Base-by-base conservation (phyloP, 2,113 vertebrate species). In the Paramisgurnus dabryanus region DNA sequence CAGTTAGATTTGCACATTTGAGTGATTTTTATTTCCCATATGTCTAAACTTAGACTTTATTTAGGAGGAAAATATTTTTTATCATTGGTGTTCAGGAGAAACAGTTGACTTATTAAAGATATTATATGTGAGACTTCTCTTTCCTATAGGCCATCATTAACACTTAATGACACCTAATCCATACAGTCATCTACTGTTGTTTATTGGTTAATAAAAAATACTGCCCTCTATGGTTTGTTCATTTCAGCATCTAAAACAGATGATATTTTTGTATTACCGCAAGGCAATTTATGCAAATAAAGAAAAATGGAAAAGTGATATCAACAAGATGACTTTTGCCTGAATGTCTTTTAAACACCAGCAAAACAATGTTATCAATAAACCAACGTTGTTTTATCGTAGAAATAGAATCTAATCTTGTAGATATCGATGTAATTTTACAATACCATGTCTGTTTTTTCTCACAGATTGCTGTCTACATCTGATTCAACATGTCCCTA, bases 401-500 rank as follows among this genome's bases (percentile, higher is more conserved):
- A 22, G 22, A 22, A 22, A 22, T 22, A 22, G 22, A 22, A 22
- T 22, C 22, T 22, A 13, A 5, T 15, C 4, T 15, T 6, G n/a
- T 68, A 49, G 12, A 9, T 22, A 22, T 22, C 22, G 22, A 22
- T 22, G 22, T 22, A 22, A 22, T 22, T 40, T 11, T 55, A 9
- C 49, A 70, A 8, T 18, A 22, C 22, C 22, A 22, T 70, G 5
- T 53, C 40, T 55, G 18, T 70, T 69, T 83, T 47, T n/a, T 64
- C 22, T 17, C 64, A 6, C 27, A 81, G 78, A 63, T 75, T 66
- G 74, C 47, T 64, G 73, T 75, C 27, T 22, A 71, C 41, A 18
- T 72, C 75, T 47, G 84, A 87, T 0, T 77, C 88, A 92, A 88
- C 89, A 98, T 98, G 97, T 97, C 97, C 67, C 84, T 97, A 88